phyloP scores from a whole-genome alignment of 2,797 vertebrate species.

The Peromyscus nudipes region DNA sequence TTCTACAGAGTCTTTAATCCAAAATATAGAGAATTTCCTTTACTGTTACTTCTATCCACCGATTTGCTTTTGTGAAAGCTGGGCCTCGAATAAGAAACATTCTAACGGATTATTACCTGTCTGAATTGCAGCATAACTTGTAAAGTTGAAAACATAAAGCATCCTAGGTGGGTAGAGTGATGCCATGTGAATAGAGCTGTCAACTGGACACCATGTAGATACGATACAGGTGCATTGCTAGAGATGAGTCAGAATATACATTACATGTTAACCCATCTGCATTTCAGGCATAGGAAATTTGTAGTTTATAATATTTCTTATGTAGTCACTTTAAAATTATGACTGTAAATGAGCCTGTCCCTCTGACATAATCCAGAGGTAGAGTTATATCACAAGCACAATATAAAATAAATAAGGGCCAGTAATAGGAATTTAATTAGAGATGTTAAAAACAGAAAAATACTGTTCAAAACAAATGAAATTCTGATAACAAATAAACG shows the following conservation, averaged over 20 bases:
- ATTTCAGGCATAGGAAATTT: neutral
- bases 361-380: neutral
- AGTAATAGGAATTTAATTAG: neutral
- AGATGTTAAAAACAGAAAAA: neutral
- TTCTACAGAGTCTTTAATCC: neutral
- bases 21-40: neutral
- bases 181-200: neutral
- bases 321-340: slow-evolving; percentile 2
- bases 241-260: neutral
- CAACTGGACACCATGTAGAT: neutral
- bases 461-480: neutral
- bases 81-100: neutral
- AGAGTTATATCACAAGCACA: neutral
- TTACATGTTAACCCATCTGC: neutral
- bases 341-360: neutral
- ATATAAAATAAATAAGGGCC: neutral
- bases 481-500: slow-evolving; percentile 1
- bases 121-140: neutral
- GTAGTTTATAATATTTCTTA: neutral
- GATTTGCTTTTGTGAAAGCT: neutral
- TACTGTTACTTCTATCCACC: neutral
- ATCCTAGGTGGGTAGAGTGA: neutral
- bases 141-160: slow-evolving; percentile 6
- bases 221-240: neutral
- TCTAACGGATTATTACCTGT: slow-evolving; percentile 5